phyloP scores from a whole-genome alignment of 1,140 invertebrate genomes.

The Idris sp. region DNA sequence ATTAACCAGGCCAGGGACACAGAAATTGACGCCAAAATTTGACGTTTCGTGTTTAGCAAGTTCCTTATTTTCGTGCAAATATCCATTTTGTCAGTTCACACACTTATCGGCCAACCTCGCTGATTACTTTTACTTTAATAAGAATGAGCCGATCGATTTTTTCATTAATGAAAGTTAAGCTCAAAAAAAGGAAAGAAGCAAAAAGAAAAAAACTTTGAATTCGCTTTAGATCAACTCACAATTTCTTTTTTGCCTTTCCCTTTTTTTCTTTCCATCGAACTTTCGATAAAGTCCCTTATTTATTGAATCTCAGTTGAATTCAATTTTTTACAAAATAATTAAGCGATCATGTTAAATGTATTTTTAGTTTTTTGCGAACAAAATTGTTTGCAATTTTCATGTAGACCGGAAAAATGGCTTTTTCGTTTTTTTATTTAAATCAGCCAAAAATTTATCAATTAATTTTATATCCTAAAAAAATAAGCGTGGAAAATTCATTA shows the following conservation, averaged over 20 bases:
- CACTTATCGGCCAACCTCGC: slow-evolving; percentile 27
- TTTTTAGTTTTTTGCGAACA: too few relatives aligned
- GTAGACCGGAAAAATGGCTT: too few relatives aligned
- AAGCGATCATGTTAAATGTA: slow-evolving; percentile 7
- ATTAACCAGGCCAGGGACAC: too few relatives aligned
- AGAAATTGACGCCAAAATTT: too few relatives aligned
- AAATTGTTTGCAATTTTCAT: too few relatives aligned
- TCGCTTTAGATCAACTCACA: not conserved
- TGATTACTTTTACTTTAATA: slow-evolving; percentile 47
- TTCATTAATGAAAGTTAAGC: slow-evolving; percentile 29
- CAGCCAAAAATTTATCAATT: too few relatives aligned
- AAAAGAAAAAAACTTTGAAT: slow-evolving; percentile 13
- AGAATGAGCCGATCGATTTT: slow-evolving; percentile 40
- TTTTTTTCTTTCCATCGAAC: not conserved
- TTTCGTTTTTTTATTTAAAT: too few relatives aligned
- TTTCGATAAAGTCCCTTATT: slow-evolving; percentile 24
- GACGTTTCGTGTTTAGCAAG: too few relatives aligned
- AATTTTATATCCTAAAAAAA: too few relatives aligned
- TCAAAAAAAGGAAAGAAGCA: too few relatives aligned
- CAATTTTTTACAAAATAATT: slow-evolving; percentile 9
- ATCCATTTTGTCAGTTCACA: slow-evolving; percentile 23
- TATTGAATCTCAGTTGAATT: slow-evolving; percentile 17
- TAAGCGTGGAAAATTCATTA: too few relatives aligned
- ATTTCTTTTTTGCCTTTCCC: slow-evolving; percentile 6
- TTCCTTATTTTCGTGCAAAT: slow-evolving; percentile 33